Evolutionary conservation across 2,888 invertebrate genomes (phyloP), one percentile per base, ranked within the genome.

Genomic region (Lasioglossum vierecki): DNA sequence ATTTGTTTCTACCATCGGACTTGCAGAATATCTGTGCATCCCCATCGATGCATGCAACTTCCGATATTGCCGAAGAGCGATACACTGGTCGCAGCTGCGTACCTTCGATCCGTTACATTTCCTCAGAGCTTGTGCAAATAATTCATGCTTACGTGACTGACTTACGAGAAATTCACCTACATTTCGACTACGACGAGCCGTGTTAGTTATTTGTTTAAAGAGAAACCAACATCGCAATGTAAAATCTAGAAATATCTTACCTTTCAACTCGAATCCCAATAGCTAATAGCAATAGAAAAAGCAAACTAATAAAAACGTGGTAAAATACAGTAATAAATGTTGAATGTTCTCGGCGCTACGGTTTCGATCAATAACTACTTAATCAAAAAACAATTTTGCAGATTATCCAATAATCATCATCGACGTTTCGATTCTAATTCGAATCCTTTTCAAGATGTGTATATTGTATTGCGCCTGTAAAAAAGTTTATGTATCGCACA

Each of bases 1-100:
- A 84, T 84, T 84, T 84, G 84, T 84, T 84, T 75, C 79, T 71
- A 39, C 44, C 63, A 57, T 76, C 60, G 84, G 60, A 39, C 46
- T 57, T 60, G 22, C 68, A 78, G 79, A 53, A 22, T 79, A 75
- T 70, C 72, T 83, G 49, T 46, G 53, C 83, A 82, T 82, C 35
- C 41, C 63, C 72, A 73, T 83, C 71, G 83, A 81, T 81, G 71
- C 74, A 60, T 74, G 30, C 83, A n/a, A 72, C 66, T 83, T 77
- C 22, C 73, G 57, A 74, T 70, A 74, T 78, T 75, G 76, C 84
- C 30, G 84, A 78, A 44, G 49, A 77, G 53, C 46, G 13, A 22
- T 30, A 26, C 30, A n/a, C 11, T 22, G 30, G 26, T 60, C 35
- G 63, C 39, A 53, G 53, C 53, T 41, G 72, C 35, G 49, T n/a